phyloP scores from a whole-genome alignment of 37 sponge, comb jelly and placozoan genomes.

The Ianthella basta region DNA sequence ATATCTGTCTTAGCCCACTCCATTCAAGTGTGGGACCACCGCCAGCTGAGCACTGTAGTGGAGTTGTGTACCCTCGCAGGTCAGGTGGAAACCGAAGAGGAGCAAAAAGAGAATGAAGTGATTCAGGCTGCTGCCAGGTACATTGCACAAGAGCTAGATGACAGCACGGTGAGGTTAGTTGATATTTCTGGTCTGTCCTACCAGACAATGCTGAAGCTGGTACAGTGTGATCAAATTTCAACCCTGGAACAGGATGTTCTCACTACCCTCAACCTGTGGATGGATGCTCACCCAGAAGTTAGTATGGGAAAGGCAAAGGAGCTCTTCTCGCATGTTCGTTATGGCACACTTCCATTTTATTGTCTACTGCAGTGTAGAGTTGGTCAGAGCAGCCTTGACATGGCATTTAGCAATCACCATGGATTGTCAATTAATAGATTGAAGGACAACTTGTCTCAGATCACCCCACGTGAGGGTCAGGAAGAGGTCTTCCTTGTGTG shows the following conservation, averaged over 20 bases:
- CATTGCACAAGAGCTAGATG: too few species aligned
- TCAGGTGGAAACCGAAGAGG: too few species aligned
- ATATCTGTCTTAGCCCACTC: neutral
- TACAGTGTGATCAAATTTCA: neutral
- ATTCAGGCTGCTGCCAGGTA: too few species aligned
- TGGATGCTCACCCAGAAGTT: neutral
- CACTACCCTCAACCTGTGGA: neutral
- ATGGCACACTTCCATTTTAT: neutral
- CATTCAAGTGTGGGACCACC: too few species aligned
- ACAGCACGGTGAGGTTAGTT: too few species aligned
- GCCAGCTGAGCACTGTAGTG: too few species aligned
- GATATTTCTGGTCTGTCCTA: neutral
- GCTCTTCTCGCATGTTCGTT: neutral
- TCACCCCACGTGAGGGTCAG: neutral
- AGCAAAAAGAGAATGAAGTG: too few species aligned
- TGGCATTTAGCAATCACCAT: neutral
- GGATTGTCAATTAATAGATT: neutral
- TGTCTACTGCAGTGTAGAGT: neutral
- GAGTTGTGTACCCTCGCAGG: too few species aligned
- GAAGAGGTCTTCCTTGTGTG: neutral
- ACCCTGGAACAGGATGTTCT: neutral
- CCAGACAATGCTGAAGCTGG: neutral
- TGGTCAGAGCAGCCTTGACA: neutral
- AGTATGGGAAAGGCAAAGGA: neutral
- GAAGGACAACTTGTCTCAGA: neutral